Evolutionary conservation across 2,113 vertebrate genomes (phyloP).

Genomic region (Geothlypis trichas): DNA sequence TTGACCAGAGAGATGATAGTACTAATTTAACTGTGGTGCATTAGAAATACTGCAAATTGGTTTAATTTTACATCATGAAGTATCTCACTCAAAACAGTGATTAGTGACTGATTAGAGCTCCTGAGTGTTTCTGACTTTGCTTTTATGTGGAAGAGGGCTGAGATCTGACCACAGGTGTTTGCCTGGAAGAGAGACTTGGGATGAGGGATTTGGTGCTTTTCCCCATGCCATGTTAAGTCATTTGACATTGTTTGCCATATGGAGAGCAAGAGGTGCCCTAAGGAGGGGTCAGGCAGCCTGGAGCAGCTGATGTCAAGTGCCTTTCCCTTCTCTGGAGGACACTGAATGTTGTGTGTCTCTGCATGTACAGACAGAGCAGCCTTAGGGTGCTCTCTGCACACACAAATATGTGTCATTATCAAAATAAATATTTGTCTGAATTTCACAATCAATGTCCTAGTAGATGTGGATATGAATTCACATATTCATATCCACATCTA

Average conservation of each 20-base stretch:
- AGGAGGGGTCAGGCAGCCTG: neutral
- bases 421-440: neutral
- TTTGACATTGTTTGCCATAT: neutral
- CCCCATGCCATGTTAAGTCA: accelerated
- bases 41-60: constrained; percentile 23
- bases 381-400: neutral
- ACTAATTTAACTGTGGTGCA: constrained; percentile 55
- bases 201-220: neutral
- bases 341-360: neutral
- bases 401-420: neutral
- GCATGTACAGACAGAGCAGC: neutral
- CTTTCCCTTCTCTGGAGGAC: neutral
- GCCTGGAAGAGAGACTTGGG: neutral
- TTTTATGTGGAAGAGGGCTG: neutral
- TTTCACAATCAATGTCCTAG: neutral
- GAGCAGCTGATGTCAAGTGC: neutral
- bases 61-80: constrained; percentile 38
- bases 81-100: neutral
- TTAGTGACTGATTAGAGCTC: neutral
- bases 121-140: neutral
- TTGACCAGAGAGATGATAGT: constrained; percentile 41
- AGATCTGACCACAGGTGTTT: neutral
- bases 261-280: neutral
- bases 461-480: neutral
- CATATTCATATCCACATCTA: too few species aligned